A percentile compares a stretch with the other conserved stretches of the same genome.
phyloP scores from a whole-genome alignment of 2,888 invertebrate genomes.

The Galerucella pusilla region DNA sequence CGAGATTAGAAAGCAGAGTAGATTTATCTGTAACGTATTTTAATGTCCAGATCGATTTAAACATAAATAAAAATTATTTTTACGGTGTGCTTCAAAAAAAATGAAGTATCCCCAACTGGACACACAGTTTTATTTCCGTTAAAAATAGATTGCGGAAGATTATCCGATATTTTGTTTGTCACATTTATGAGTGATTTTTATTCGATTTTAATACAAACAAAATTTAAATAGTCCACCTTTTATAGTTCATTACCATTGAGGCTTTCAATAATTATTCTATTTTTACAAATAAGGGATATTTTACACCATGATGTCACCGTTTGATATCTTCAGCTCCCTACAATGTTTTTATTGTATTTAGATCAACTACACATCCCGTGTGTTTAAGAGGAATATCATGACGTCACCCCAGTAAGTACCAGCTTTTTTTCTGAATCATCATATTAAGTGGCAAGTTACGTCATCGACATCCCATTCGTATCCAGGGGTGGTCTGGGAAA shows the following conservation, averaged over 20 bases:
- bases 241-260: too few species aligned
- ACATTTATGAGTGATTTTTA: too few species aligned
- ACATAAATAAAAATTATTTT: not conserved
- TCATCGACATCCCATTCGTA: conserved; percentile 24
- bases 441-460: conserved; percentile 10
- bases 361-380: conserved; percentile 5
- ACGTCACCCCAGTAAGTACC: conserved; percentile 25
- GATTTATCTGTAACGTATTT: not conserved
- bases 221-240: too few species aligned
- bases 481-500: conserved; percentile 7
- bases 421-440: conserved; percentile 32
- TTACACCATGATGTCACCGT: not conserved
- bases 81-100: not conserved
- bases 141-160: not conserved
- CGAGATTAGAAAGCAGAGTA: not conserved
- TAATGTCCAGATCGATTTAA: not conserved
- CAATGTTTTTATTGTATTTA: conserved; percentile 1
- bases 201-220: too few species aligned
- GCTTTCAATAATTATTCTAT: too few species aligned
- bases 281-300: not conserved
- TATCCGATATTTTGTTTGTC: too few species aligned
- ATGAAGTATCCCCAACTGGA: not conserved
- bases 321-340: not conserved
- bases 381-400: conserved; percentile 23
- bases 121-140: not conserved